phyloP scores from a whole-genome alignment of 2,113 vertebrate species.

The Rhea americana region DNA sequence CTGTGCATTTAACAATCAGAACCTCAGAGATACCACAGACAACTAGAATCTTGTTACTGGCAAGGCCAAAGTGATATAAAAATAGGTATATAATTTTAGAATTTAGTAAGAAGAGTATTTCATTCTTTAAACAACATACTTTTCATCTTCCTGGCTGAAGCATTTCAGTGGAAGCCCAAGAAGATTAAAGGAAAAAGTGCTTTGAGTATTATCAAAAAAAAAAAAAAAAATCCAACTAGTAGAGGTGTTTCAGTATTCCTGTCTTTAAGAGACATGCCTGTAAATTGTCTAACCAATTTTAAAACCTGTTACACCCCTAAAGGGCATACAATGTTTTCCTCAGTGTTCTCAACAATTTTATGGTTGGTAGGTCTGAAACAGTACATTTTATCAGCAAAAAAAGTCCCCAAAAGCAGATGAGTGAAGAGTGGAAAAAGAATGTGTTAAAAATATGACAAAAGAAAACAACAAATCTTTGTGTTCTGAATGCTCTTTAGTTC shows the following conservation, averaged over 20 bases:
- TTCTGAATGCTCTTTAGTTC: neutral
- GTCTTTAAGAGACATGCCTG: neutral
- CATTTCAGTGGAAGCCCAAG: neutral
- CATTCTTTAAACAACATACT: neutral
- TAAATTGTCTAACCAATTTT: neutral
- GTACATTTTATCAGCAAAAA: neutral
- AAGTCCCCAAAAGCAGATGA: neutral
- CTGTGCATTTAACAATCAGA: neutral
- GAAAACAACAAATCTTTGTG: neutral
- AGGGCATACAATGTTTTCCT: neutral
- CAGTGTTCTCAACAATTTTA: neutral
- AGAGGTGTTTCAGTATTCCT: neutral
- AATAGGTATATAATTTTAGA: constrained; percentile 16
- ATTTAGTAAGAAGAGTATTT: neutral
- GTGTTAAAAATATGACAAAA: neutral
- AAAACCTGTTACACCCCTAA: neutral
- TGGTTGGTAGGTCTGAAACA: neutral
- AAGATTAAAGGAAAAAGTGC: neutral
- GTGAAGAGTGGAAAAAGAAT: neutral
- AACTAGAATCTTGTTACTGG: constrained; percentile 8
- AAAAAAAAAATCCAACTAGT: neutral
- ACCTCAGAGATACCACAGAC: neutral
- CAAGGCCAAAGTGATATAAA: neutral
- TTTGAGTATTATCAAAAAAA: neutral
- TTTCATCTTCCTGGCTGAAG: neutral